Evolutionary conservation across 2,888 invertebrate genomes (phyloP).

Genomic region (Sepioteuthis lessoniana): DNA sequence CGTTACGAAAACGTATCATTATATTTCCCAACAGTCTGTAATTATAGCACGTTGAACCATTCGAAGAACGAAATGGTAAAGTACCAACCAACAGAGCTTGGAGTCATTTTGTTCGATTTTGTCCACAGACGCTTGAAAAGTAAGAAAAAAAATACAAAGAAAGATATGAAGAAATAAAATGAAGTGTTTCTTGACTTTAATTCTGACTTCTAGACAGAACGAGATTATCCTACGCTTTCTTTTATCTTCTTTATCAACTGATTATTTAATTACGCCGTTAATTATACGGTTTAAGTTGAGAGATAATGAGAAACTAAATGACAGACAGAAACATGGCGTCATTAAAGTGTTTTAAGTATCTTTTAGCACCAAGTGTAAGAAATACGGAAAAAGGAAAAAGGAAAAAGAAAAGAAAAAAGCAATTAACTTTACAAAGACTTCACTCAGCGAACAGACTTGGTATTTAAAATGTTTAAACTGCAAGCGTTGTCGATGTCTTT

Average conservation of each 20-base stretch:
- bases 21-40: background rate
- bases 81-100: background rate
- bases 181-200: background rate
- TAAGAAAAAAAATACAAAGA: background rate
- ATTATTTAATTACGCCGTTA: background rate
- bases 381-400: too few relatives aligned
- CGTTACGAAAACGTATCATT: background rate
- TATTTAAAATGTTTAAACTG: background rate
- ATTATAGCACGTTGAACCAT: background rate
- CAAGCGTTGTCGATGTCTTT: background rate
- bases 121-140: background rate
- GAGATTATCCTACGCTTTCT: background rate
- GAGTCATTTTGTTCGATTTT: background rate
- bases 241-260: background rate
- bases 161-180: background rate
- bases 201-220: background rate
- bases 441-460: background rate
- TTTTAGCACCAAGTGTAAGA: background rate
- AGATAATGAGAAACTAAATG: background rate
- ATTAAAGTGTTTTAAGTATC: background rate
- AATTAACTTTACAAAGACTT: background rate
- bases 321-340: background rate
- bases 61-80: background rate
- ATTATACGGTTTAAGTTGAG: constrained; percentile 33
- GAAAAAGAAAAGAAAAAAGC: background rate